Evolutionary conservation across 2,797 vertebrate genomes (phyloP).

Genomic region (Amblyraja radiata): DNA sequence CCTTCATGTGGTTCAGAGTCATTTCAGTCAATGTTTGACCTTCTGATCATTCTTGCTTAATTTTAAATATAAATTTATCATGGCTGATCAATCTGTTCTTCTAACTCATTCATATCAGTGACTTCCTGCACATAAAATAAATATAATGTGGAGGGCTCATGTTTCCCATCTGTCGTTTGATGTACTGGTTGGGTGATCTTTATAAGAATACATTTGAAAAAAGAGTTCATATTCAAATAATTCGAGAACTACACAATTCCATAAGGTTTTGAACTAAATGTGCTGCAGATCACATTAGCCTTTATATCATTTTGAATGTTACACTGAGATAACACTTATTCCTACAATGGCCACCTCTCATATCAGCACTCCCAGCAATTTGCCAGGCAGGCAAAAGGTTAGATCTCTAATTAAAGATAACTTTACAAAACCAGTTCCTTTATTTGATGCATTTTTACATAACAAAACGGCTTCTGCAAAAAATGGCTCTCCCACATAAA

Average conservation of each 20-base stretch:
- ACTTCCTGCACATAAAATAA: not conserved
- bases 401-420: conserved; percentile 12
- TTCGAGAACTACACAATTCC: not conserved
- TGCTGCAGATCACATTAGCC: not conserved
- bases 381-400: conserved; percentile 4
- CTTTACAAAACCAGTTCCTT: not conserved
- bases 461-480: not conserved
- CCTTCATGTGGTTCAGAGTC: not conserved
- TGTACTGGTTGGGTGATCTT: not conserved
- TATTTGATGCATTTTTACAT: not conserved
- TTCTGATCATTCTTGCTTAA: not conserved
- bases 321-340: not conserved
- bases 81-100: not conserved
- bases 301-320: conserved; percentile 1
- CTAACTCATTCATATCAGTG: not conserved
- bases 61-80: not conserved
- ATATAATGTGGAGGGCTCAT: too few species aligned
- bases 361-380: not conserved
- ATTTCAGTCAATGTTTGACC: not conserved
- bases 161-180: not conserved
- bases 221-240: not conserved
- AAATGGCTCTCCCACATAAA: too few species aligned
- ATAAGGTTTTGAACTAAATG: not conserved
- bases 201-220: not conserved
- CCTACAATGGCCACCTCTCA: not conserved